A percentile compares a stretch with the other conserved stretches of the same genome.
Conservation (phyloP, 2,888 invertebrate genomes). For the Rhabditoides inermis region DNA sequence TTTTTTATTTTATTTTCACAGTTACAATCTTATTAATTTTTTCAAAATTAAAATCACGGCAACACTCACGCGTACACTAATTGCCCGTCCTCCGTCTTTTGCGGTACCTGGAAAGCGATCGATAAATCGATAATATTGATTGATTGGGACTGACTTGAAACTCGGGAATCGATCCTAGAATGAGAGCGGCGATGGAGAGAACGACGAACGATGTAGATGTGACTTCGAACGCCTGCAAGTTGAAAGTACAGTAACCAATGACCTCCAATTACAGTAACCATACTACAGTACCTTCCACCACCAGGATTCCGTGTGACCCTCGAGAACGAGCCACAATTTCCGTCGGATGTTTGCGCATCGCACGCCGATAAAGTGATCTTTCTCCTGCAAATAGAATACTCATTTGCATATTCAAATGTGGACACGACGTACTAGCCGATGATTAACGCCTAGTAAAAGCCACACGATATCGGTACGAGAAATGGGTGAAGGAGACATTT, state of each 20-base stretch:
- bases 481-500: too few relatives aligned
- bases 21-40: too few relatives aligned
- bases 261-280: not conserved
- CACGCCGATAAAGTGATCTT: constrained; percentile 50
- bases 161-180: constrained; percentile 49
- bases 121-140: too few relatives aligned
- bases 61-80: constrained; percentile 6
- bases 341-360: constrained; percentile 44
- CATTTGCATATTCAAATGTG: too few relatives aligned
- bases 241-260: not conserved
- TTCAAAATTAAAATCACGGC: not conserved
- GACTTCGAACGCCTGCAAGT: constrained; percentile 40
- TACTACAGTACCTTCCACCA: constrained; percentile 46
- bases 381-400: constrained; percentile 34
- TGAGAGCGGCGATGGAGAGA: constrained; percentile 46
- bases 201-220: constrained; percentile 51
- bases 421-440: too few relatives aligned
- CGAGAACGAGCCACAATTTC: constrained; percentile 45
- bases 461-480: too few relatives aligned
- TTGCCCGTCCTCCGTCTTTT: constrained; percentile 27
- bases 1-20: too few relatives aligned
- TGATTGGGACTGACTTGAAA: too few relatives aligned
- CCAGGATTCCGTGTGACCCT: constrained; percentile 45
- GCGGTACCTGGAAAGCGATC: constrained; percentile 49
- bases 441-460: too few relatives aligned